Conservation (phyloP, 2,113 vertebrate species). For the Mustelus asterias region DNA sequence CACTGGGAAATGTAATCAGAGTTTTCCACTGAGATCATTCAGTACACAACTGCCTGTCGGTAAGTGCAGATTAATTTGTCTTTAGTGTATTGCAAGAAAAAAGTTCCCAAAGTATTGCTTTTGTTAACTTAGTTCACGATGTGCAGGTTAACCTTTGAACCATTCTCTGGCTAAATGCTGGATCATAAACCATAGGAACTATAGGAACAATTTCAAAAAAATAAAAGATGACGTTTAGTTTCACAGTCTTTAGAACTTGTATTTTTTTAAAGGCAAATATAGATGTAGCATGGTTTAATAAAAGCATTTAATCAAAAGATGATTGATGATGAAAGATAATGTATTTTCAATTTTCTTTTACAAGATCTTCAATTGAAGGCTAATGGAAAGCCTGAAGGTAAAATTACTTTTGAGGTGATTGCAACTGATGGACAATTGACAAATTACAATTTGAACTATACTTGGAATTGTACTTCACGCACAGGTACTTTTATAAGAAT, state of each 20-base stretch:
- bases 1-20: not conserved
- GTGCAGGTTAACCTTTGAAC: not conserved
- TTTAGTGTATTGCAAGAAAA: not conserved
- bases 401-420: not conserved
- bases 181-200: not conserved
- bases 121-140: not conserved
- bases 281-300: not conserved
- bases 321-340: not conserved
- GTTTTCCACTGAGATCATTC: not conserved
- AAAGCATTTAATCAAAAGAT: not conserved
- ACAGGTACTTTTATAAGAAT: not conserved
- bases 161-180: not conserved
- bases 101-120: not conserved
- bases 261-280: not conserved
- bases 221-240: not conserved
- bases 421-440: rapidly evolving
- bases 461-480: not conserved
- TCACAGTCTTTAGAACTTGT: not conserved
- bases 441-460: not conserved
- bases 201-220: not conserved
- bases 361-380: not conserved
- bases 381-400: rapidly evolving
- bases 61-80: not conserved
- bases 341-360: not conserved
- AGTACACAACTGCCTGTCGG: not conserved